Base-by-base conservation (phyloP, 2,797 vertebrate species). In the Molossus alvarezi region DNA sequence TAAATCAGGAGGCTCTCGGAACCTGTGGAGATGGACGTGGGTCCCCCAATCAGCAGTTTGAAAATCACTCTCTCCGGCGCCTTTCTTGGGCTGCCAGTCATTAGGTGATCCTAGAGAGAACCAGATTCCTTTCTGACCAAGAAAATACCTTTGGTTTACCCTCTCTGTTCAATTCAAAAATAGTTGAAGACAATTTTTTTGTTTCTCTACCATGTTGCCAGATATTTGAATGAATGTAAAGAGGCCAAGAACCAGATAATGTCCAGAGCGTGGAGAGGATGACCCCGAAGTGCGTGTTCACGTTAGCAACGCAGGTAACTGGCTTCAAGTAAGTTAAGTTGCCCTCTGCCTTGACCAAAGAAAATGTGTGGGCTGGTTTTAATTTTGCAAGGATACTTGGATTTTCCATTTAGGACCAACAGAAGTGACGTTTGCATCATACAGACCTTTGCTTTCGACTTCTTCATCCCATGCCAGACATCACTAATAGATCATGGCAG, bases 91-190 rank as follows among this genome's bases (percentile, higher is more conserved):
- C 29, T 33, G 5, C 51, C 11, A 1, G 69, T 81, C 55, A 60
- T 64, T 41, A 84, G n/a, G 15, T 33, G 15, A 67, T 67, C 65
- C 33, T 65, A 67, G n/a, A 33, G 65, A 33, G 25, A 80, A n/a
- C n/a, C 57, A 77, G 55, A 87, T 90, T 90, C 55, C 45, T 95
- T 95, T 73, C 58, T 58, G 23, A 80, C 41, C 57, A 48, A 86
- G 60, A 57, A 84, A 84, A 57, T 55, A 13, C 23, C 33, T 92
- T 37, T 90, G 51, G 6, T 21, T 91, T 88, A 14, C 33, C 55
- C 10, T 48, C 21, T n/a, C 14, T 23, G 37, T 69, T 93, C n/a
- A 75, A 21, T 65, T 88, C 60, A 69, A 85, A 94, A 93, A 25
- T 27, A 29, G 41, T 9, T 15, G 58, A 73, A 41, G n/a, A 82